Conservation (phyloP, 2,888 invertebrate species). For the Clusia tigrina region DNA sequence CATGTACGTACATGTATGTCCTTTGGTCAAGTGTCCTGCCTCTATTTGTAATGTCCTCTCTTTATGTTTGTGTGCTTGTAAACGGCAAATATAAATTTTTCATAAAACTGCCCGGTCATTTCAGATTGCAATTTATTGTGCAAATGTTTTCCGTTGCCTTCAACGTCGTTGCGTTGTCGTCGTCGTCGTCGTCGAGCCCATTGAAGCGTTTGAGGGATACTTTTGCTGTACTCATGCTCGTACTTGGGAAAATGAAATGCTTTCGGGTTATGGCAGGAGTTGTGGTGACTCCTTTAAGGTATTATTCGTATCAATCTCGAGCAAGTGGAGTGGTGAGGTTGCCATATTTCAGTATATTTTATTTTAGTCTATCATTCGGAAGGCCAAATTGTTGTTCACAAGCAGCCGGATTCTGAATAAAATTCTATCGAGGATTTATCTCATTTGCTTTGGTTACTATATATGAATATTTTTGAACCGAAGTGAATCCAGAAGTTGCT, state of each 20-base stretch:
- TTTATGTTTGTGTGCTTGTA: conserved; percentile 6
- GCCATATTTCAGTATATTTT: too few relatives aligned
- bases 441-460: too few relatives aligned
- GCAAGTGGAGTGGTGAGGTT: too few relatives aligned
- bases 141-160: conserved; percentile 21
- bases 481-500: too few relatives aligned
- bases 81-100: conserved; percentile 37
- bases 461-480: too few relatives aligned
- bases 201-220: neutral
- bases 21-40: conserved; percentile 19
- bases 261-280: neutral
- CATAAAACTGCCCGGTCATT: conserved; percentile 40
- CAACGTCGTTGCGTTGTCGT: conserved; percentile 19
- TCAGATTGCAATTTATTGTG: conserved; percentile 36
- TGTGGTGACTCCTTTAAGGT: too few relatives aligned
- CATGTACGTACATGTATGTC: neutral
- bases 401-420: too few relatives aligned
- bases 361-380: too few relatives aligned
- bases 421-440: too few relatives aligned
- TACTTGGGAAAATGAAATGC: neutral
- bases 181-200: conserved; percentile 4
- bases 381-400: too few relatives aligned
- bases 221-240: too few relatives aligned
- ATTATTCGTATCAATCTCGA: too few relatives aligned
- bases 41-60: neutral